phyloP scores from a whole-genome alignment of 1,140 invertebrate genomes.

The Drosophila carrolli region DNA sequence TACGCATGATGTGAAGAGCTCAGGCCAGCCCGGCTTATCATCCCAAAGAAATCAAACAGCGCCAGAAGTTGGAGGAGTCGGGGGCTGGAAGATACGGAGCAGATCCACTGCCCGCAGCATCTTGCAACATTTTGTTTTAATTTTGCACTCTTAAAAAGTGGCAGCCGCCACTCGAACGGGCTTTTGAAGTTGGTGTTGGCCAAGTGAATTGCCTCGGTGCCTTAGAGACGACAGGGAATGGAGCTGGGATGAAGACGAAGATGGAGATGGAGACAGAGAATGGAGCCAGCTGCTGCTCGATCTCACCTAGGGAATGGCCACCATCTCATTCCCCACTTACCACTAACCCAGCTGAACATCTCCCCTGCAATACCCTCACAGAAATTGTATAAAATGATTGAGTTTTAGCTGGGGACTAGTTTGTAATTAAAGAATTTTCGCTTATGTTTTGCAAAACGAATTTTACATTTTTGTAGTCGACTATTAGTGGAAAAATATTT shows the following conservation, averaged over 20 bases:
- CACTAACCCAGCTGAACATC: neutral
- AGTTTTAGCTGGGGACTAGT: no score
- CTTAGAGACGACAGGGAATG: slow-evolving; percentile 1
- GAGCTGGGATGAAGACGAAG: no score
- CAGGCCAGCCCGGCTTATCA: slow-evolving; percentile 65
- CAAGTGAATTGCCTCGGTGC: slow-evolving; percentile 28
- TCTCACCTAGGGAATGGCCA: slow-evolving; percentile 18
- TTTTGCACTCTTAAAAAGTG: slow-evolving; percentile 79
- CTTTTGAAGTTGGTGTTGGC: slow-evolving; percentile 77
- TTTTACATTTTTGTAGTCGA: no score
- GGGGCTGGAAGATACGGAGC: neutral
- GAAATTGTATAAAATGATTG: neutral
- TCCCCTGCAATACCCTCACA: neutral
- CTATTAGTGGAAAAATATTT: no score
- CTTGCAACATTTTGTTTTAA: slow-evolving; percentile 82
- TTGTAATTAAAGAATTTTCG: no score
- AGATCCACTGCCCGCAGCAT: slow-evolving; percentile 66
- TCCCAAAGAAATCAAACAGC: slow-evolving; percentile 66
- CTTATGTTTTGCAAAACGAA: no score
- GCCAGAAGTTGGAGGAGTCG: slow-evolving; percentile 33
- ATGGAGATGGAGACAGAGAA: neutral
- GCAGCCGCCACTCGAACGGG: slow-evolving; percentile 71
- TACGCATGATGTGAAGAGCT: slow-evolving; percentile 69
- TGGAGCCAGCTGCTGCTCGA: slow-evolving; percentile 9
- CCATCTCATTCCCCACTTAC: neutral